Percentiles rank a stretch among this genome's conserved stretches.
Conservation (phyloP, 2,888 invertebrate species). For the Empis livida region DNA sequence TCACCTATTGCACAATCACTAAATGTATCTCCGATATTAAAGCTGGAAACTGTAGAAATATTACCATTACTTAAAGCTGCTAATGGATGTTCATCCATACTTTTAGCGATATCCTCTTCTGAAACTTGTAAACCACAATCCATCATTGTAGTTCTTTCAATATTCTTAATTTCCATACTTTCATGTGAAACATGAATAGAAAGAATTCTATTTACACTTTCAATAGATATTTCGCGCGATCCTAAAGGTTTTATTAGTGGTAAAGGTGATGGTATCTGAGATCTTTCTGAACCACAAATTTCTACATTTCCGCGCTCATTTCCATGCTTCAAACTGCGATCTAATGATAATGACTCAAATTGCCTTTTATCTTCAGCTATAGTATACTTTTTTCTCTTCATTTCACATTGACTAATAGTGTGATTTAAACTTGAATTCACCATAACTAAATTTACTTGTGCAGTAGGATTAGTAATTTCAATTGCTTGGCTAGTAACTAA, state of each 20-base stretch:
- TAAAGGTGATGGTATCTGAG: constrained; percentile 67
- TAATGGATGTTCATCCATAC: constrained; percentile 81
- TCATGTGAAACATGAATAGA: constrained; percentile 47
- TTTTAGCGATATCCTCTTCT: constrained; percentile 82
- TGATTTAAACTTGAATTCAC: no score
- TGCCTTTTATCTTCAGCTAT: no score
- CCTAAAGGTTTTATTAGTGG: constrained; percentile 66
- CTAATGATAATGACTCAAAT: no score
- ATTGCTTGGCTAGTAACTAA: constrained; percentile 49
- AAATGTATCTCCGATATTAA: constrained; percentile 40
- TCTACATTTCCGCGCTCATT: constrained; percentile 42
- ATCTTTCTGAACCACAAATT: constrained; percentile 69
- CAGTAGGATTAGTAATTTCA: background rate
- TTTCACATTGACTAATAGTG: no score
- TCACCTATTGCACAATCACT: constrained; percentile 35
- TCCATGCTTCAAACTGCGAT: no score
- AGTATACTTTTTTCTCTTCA: no score
- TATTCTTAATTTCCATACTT: constrained; percentile 43
- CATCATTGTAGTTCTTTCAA: constrained; percentile 41
- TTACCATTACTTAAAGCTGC: constrained; percentile 84
- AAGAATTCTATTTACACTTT: constrained; percentile 51
- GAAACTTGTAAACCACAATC: constrained; percentile 82
- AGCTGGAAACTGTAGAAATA: constrained; percentile 79
- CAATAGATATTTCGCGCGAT: constrained; percentile 70
- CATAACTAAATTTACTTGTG: no score